Base-by-base conservation (phyloP, 2,888 invertebrate species). In the Rhyacophila evoluta region DNA sequence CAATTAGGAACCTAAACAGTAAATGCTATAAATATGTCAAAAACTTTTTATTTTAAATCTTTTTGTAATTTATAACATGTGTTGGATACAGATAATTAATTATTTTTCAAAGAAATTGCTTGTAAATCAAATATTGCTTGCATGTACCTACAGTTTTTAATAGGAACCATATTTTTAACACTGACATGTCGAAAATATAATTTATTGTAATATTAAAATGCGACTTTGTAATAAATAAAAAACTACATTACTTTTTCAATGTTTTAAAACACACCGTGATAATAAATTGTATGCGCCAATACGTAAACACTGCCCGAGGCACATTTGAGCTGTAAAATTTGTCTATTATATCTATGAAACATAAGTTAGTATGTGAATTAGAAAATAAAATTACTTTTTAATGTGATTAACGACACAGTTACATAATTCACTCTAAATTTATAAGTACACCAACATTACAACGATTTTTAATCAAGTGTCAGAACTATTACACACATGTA, bases 321-420 rank as follows among this genome's bases (percentile, higher is more conserved):
- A 19, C 8, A 8, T 55, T 25, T 0, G 19, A 55, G 15, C 19
- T 19, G 55, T 55, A 55, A 55, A 55, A 55, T 55, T 55, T 55
- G 55, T 55, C 55, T 12, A 55, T 19, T 19, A 12, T 1, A 5
- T 19, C 12, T 55, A 55, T 55, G 10, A 25, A 55, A 2, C 6
- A 55, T 55, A 55, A 55, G 55, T 55, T 25, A 55, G 19, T 25
- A 25, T 55, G 55, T 55, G 55, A 25, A 55, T 55, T 55, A 55
- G 55, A 10, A 55, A 55, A 55, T 55, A 8, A 25, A 55, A 55
- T 55, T 55, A 55, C 55, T 55, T 25, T 55, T 55, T 55, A 25
- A 55, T 55, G 12, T 55, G 25, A 55, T 55, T 19, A 55, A 25
- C 55, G 55, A 55, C 19, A 55, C 10, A 55, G 55, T 25, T 25